phyloP scores from a whole-genome alignment of 2,797 vertebrate genomes.

The Cyprinella venusta region DNA sequence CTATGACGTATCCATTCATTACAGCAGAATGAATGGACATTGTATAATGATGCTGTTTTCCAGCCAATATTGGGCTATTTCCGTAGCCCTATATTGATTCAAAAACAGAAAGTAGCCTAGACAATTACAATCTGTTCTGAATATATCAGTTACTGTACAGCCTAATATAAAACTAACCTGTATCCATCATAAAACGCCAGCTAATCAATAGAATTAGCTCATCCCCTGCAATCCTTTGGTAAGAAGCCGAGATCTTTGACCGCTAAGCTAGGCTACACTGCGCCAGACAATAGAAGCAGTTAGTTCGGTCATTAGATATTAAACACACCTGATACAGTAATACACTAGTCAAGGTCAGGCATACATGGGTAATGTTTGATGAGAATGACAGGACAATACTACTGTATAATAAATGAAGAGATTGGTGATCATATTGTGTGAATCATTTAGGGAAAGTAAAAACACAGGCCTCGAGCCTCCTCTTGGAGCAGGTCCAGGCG shows the following conservation, averaged over 20 bases:
- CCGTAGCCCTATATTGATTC: too few relatives aligned
- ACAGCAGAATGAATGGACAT: too few relatives aligned
- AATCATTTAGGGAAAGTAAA: constrained; percentile 27
- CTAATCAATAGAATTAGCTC: not conserved
- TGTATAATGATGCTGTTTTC: too few relatives aligned
- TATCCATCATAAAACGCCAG: not conserved
- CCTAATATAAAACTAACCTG: not conserved
- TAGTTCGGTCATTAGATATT: constrained; percentile 6
- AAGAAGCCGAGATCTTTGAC: not conserved
- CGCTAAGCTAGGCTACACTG: not conserved
- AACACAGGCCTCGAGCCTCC: not conserved
- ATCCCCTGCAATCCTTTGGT: not conserved
- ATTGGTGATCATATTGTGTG: not conserved
- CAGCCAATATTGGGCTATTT: too few relatives aligned
- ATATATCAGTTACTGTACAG: not conserved
- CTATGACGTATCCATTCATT: too few relatives aligned
- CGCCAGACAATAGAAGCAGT: not conserved
- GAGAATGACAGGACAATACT: not conserved
- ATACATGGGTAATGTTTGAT: not conserved
- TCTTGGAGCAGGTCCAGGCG: constrained; percentile 5
- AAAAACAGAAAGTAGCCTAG: not conserved
- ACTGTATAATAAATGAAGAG: constrained; percentile 6
- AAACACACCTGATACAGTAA: not conserved
- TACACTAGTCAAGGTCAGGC: not conserved
- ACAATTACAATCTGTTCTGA: not conserved